These are phyloP conservation scores for Mesocentrotus franciscanus DNA, from an alignment of 53 echinoderm and acorn worm species.

Conservation along the genomic window DNA sequence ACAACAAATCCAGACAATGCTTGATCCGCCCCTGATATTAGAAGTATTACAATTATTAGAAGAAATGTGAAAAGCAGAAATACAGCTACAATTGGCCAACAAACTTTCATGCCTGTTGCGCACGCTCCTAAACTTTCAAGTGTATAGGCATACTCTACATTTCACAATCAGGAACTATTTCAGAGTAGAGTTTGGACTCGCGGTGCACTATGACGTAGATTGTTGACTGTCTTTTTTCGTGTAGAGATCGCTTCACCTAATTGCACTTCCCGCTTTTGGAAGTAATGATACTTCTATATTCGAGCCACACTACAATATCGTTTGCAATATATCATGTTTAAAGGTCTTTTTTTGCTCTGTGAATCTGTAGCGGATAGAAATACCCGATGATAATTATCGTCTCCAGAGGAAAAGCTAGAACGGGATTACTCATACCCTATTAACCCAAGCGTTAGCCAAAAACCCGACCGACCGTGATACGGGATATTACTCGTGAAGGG, in stretches of 20 bases:
- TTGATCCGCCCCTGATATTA: too few relatives aligned
- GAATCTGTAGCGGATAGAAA: not conserved
- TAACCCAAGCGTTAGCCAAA: not conserved
- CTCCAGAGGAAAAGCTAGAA: slow-evolving; percentile 5
- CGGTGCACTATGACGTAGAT: not conserved
- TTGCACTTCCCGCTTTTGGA: not conserved
- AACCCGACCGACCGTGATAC: slow-evolving; percentile 14
- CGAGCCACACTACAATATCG: not conserved
- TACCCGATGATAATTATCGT: slow-evolving; percentile 2
- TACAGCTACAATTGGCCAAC: too few relatives aligned
- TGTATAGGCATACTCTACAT: not conserved
- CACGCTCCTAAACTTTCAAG: not conserved
- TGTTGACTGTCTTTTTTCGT: not conserved
- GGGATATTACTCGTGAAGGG: slow-evolving; percentile 4
- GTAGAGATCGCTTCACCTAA: not conserved
- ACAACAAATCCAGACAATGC: too few relatives aligned
- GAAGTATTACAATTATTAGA: too few relatives aligned
- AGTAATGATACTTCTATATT: not conserved
- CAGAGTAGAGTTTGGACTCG: too few relatives aligned
- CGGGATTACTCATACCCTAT: slow-evolving; percentile 11
- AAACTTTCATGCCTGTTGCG: not conserved
- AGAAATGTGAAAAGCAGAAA: too few relatives aligned
- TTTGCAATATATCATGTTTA: not conserved
- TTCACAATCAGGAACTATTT: too few relatives aligned
- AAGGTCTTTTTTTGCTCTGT: not conserved